phyloP scores from a whole-genome alignment of 2,113 vertebrate species.

The Actenoides lindsayi region DNA sequence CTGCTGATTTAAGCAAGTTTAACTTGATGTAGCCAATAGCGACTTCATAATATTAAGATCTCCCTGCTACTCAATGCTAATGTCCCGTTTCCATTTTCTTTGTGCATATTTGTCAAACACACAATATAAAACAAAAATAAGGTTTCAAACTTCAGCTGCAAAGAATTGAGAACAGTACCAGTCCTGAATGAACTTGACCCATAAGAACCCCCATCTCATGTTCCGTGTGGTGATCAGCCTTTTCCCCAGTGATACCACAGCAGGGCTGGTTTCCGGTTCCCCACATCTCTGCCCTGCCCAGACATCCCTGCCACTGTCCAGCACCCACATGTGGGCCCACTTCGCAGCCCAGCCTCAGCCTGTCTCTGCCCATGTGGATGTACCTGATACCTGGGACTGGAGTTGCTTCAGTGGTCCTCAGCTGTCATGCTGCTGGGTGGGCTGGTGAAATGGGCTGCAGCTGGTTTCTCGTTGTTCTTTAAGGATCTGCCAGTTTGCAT shows the following conservation, averaged over 20 bases:
- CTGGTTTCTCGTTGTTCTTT: neutral
- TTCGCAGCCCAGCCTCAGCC: accelerated
- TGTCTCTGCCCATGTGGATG: neutral
- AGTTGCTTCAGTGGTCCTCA: neutral
- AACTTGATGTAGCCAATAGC: neutral
- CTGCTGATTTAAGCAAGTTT: neutral
- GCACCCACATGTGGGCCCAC: accelerated
- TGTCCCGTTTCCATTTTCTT: neutral
- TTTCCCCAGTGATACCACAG: neutral
- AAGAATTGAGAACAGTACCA: neutral
- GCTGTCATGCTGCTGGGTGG: neutral
- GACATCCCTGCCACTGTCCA: neutral
- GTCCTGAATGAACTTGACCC: neutral
- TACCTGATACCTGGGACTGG: too few relatives aligned
- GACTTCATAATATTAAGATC: neutral
- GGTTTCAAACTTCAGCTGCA: neutral
- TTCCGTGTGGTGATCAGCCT: accelerated
- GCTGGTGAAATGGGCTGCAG: accelerated
- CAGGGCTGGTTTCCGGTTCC: neutral
- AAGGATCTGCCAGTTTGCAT: neutral
- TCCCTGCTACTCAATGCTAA: neutral
- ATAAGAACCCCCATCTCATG: neutral
- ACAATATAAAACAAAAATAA: neutral
- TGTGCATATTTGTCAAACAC: neutral
- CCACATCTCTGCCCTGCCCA: neutral